Base-by-base conservation (phyloP, 2,797 vertebrate species). In the Pelodytes ibericus region DNA sequence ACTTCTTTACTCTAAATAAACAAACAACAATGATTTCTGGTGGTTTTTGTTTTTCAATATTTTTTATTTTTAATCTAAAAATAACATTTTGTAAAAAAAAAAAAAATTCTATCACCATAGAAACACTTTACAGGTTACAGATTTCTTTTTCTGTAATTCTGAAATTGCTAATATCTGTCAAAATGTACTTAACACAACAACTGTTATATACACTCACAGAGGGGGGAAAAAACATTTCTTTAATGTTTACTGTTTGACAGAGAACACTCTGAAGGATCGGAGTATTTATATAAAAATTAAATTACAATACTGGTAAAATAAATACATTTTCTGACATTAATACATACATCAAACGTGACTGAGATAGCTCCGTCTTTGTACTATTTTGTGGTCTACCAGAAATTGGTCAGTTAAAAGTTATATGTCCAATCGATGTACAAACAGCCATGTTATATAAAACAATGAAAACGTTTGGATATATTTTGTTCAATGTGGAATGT, bases 281-380 rank as follows among this genome's bases (percentile, higher is more conserved):
- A 91, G 90, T 83, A 88, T 91, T 88, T 89, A 91, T 93, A 91
- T 90, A 92, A 95, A 94, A 44, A 91, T 96, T 95, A 96, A 96
- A 96, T 96, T 93, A 95, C 92, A 91, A 89, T 91, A 88, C 86
- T 93, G 90, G 90, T 95, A 41, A 95, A 98, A 98, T 98, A 98
- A 98, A 98, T 98, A 98, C 91, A 94, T 82, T 93, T 95, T 93
- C 92, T 96, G 95, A 95, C 93, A 96, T 93, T 95, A 96, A 96
- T 95, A 96, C 92, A 95, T 85, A 87, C 41, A 87, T 80, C 90
- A 91, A 89, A 16, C 49, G 31, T 10, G 79, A 85, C 88, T 91
- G 87, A 88, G 92, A 92, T 87, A 84, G 85, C 91, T 93, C 92
- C 89, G 90, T 92, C 92, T 93, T 95, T 92, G 91, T 89, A 92